Evolutionary conservation across 2,797 vertebrate species (phyloP), one percentile per base, ranked within the genome.

Genomic region (Lacerta viridis): DNA sequence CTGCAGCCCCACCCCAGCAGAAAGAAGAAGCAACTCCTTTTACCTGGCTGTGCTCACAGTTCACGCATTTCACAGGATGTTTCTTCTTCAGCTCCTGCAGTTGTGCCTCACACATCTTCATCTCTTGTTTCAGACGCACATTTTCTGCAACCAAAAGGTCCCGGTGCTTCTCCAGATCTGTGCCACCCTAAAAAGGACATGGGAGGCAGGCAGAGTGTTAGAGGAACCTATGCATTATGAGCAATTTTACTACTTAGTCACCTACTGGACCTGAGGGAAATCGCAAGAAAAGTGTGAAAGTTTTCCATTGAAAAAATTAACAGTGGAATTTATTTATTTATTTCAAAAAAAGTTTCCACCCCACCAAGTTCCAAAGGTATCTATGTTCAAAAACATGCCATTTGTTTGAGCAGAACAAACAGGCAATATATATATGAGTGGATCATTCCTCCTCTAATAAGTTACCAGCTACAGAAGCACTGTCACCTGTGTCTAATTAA

Each of bases 91-190:
- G 96, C 91, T 97, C 98, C 86, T 91, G 95, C 91, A 98, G 96
- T 66, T 97, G 95, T 0, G 95, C 95, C 95, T 97, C 97, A 1
- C 97, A 97, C 50, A 91, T 94, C 94, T 97, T 98, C 96, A 99
- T 97, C 96, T 99, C 98, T 94, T 98, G 98, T 93, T 97, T 98
- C 94, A 99, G 96, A 61, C 95, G 97, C 95, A 98, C 96, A 27
- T 99, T 99, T 95, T 99, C 98, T 1, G 97, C 97, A 74, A 95
- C 96, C 96, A 99, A 97, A 91, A 98, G 97, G 95, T 99, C 97
- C 89, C 98, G 97, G 95, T 99, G 99, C 96, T 99, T 99, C 97
- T 99, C 99, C 83, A 97, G 92, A 92, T 99, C 98, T 0, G 98
- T 99, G 92, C 98, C 98, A 9, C 98, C 98, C 99, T 99, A 93